These are phyloP conservation scores for Microlaimidae sp. DNA, from an alignment of 2,888 invertebrate species.

Conservation along the genomic window DNA sequence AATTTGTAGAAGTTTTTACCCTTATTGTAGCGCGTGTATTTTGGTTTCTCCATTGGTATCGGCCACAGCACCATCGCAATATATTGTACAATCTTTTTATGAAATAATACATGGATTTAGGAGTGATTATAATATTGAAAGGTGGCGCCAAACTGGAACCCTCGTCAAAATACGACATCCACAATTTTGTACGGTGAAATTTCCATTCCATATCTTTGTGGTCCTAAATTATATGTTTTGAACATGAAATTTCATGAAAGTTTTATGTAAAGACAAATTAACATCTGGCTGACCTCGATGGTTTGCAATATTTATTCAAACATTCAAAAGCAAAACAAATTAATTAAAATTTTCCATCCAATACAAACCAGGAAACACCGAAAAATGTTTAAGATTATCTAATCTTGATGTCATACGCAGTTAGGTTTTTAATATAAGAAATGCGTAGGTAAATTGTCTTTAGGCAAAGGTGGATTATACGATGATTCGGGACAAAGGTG, in stretches of 20 bases:
- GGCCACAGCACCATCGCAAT: constrained; percentile 25
- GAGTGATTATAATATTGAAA: constrained; percentile 45
- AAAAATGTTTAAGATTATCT: background rate
- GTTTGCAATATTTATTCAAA: no score
- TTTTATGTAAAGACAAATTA: background rate
- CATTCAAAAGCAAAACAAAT: background rate
- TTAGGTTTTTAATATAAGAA: no score
- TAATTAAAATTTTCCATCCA: background rate
- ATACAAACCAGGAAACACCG: background rate
- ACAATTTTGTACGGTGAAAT: constrained; percentile 44
- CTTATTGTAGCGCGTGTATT: no score
- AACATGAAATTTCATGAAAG: no score
- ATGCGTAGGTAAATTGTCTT: no score
- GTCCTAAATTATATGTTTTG: constrained; percentile 36
- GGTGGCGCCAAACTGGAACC: constrained; percentile 45
- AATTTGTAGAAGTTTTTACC: no score
- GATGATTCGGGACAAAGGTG: no score
- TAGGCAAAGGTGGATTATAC: no score
- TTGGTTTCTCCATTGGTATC: no score
- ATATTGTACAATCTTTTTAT: constrained; percentile 22
- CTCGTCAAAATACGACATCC: constrained; percentile 47
- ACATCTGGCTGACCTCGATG: no score
- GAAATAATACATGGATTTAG: constrained; percentile 39
- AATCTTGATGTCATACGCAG: no score
- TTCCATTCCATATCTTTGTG: constrained; percentile 47